These are phyloP conservation scores for Gavialis gangeticus DNA, from an alignment of 2,113 vertebrate genomes.

Conservation along the genomic window DNA sequence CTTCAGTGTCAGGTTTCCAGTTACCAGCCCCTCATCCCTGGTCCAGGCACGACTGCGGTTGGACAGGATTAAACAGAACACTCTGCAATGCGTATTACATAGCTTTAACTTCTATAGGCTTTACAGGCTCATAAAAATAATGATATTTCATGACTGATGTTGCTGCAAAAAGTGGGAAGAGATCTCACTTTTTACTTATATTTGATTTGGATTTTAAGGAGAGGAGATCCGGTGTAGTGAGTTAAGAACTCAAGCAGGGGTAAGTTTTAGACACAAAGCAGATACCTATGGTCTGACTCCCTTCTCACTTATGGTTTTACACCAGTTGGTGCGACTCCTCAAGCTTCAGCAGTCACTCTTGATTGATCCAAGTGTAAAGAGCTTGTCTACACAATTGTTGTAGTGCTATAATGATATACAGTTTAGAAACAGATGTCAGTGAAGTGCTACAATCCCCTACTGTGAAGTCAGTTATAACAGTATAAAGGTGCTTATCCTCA, in stretches of 20 bases:
- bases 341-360: background rate
- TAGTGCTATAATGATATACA: background rate
- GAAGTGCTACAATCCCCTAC: background rate
- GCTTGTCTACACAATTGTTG: background rate
- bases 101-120: slow-evolving; percentile 75
- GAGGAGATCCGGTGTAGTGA: background rate
- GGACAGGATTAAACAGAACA: slow-evolving; percentile 75
- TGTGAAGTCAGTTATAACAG: background rate
- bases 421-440: background rate
- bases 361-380: background rate
- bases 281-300: background rate
- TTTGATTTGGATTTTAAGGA: slow-evolving; percentile 35
- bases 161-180: background rate
- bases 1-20: slow-evolving; percentile 76
- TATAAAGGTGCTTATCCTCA: background rate
- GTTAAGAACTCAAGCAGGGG: background rate
- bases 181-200: slow-evolving; percentile 13
- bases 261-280: background rate
- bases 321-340: background rate
- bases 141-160: slow-evolving; percentile 60
- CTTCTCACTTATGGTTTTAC: background rate
- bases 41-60: slow-evolving; percentile 69
- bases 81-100: slow-evolving; percentile 67
- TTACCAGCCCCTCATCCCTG: slow-evolving; percentile 68
- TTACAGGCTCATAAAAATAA: slow-evolving; percentile 75